Evolutionary conservation across 2,113 vertebrate species (phyloP), one percentile per base, ranked within the genome.

Genomic region (Dasyornis broadbenti): DNA sequence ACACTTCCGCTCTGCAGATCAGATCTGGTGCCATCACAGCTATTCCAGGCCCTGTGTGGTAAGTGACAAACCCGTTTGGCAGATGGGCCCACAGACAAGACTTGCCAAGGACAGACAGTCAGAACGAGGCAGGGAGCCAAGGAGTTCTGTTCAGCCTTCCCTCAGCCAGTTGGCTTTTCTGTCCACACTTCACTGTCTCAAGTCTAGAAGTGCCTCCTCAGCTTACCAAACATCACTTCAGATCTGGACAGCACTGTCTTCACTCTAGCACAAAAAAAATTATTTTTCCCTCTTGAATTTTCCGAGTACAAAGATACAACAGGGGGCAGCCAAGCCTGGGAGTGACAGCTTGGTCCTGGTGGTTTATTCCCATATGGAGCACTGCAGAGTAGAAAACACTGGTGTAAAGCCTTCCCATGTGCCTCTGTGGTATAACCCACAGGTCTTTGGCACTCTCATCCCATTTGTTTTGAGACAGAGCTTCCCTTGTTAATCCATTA

Each of bases 81-180:
- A 97, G 95, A 95, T 86, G 93, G 93, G 65, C 57, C 57, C 19
- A 42, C 4, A 86, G 80, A 86, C 65, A 64, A 75, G 88, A 75
- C 80, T 94, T 93, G 93, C 90, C 93, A 92, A 93, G 95, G 94
- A 96, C 90, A 85, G 13, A 20, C 52, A 88, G 68, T 75, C 69
- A 94, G 85, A 78, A 77, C 31, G 0, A 4, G 90, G 94, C 89
- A 61, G 0, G 37, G 15, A 76, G 80, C 96, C 95, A 96, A 44
- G 56, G 65, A 89, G 82, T 50, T 89, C 88, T 83, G 71, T 30
- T 90, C 94, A 90, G 90, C 52, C 54, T 82, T 50, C 64, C 76
- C 85, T 50, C 45, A 68, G 59, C 53, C 28, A 23, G 59, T 82
- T 57, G 82, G 83, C 63, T 95, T 52, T 72, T 70, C 71, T 7